Conservation (phyloP, 2,797 vertebrate species). For the Microctenopoma stevenorrisi region DNA sequence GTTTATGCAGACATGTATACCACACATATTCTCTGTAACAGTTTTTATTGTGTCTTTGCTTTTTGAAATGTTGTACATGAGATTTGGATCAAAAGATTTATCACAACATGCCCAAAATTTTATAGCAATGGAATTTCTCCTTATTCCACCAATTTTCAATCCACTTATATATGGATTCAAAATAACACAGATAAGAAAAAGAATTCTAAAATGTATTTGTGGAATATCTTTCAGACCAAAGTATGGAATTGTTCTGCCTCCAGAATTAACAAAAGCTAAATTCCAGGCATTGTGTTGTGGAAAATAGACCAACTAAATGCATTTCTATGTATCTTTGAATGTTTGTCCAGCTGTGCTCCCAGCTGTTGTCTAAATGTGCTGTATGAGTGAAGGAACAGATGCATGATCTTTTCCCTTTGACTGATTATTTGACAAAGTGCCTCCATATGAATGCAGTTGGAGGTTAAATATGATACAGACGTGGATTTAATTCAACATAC, state of each 20-base stretch:
- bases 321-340: no score
- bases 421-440: no score
- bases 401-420: no score
- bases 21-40: conserved; percentile 62
- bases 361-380: no score
- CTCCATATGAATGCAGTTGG: no score
- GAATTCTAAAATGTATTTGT: not conserved
- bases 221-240: not conserved
- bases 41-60: conserved; percentile 1
- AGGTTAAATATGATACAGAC: no score
- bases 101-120: conserved; percentile 42
- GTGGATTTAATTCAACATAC: no score
- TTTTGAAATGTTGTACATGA: conserved; percentile 57
- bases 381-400: no score
- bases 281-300: no score
- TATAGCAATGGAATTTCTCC: conserved; percentile 38
- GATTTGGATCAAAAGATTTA: conserved; percentile 17
- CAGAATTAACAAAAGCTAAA: no score
- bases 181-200: conserved; percentile 42
- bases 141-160: conserved; percentile 60
- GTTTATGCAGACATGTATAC: conserved; percentile 73
- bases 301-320: no score
- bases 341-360: no score
- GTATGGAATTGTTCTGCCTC: not conserved
- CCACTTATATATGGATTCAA: conserved; percentile 61